A percentile compares a stretch with the other conserved stretches of the same genome.
These are phyloP conservation scores for Scrobipalpa atriplicella DNA, from an alignment of 2,888 invertebrate genomes.

Conservation along the genomic window DNA sequence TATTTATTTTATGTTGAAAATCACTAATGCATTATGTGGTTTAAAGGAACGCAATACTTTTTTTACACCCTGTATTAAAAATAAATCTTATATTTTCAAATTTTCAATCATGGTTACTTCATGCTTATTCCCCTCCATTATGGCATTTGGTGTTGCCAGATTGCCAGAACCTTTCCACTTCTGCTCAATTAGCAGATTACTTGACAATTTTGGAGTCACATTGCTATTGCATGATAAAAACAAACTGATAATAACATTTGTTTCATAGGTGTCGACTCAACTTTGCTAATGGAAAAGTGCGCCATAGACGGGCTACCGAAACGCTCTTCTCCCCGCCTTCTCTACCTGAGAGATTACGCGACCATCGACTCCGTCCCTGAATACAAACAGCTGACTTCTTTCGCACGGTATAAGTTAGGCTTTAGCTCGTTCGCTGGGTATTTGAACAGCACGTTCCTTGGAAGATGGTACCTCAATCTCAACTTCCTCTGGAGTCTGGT, in stretches of 20 bases:
- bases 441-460: slow-evolving; percentile 72
- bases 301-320: slow-evolving; percentile 55
- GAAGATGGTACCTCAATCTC: slow-evolving; percentile 84
- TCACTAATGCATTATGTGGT: too few relatives aligned
- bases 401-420: slow-evolving; percentile 56
- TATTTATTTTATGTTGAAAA: too few relatives aligned
- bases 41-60: too few relatives aligned
- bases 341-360: slow-evolving; percentile 69
- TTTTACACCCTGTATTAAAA: too few relatives aligned
- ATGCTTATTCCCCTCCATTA: too few relatives aligned
- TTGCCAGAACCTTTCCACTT: too few relatives aligned
- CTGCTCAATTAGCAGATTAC: too few relatives aligned
- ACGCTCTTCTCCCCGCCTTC: slow-evolving; percentile 45
- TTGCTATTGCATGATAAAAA: not conserved
- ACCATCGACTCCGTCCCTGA: slow-evolving; percentile 65
- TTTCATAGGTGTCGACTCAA: slow-evolving; percentile 57
- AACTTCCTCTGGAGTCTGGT: slow-evolving; percentile 82
- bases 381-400: slow-evolving; percentile 64
- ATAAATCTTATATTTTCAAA: too few relatives aligned
- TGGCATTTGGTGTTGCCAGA: too few relatives aligned
- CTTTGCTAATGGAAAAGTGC: slow-evolving; percentile 50
- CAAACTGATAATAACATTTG: not conserved
- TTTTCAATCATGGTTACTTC: too few relatives aligned
- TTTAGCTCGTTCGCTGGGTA: slow-evolving; percentile 42
- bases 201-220: too few relatives aligned